Evolutionary conservation across 2,797 vertebrate species (phyloP).

Genomic region (Rhadinocentrus ornatus): DNA sequence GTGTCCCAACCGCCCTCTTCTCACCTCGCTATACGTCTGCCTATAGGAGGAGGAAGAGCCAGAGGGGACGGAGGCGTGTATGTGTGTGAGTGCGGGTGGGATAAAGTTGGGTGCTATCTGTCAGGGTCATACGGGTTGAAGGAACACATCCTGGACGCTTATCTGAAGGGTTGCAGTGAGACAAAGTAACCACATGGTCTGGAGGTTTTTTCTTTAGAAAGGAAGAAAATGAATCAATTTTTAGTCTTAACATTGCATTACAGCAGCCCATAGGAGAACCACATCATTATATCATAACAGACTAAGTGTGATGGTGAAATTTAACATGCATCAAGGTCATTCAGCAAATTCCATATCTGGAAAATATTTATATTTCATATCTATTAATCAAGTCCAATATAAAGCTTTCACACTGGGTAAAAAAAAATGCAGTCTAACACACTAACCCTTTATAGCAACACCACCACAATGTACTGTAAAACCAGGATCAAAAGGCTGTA

Average conservation of each 20-base stretch:
- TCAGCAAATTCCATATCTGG: conserved; percentile 13
- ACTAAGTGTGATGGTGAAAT: not conserved
- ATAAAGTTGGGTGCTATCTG: conserved; percentile 62
- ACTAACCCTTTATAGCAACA: not conserved
- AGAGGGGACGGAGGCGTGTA: conserved; percentile 46
- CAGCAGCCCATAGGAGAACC: not conserved
- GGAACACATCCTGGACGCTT: conserved; percentile 76
- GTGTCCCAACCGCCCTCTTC: conserved; percentile 74
- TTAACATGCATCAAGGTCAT: not conserved
- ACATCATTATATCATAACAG: too few relatives aligned
- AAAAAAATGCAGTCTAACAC: not conserved
- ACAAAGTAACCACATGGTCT: conserved; percentile 40
- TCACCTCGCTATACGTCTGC: conserved; percentile 71
- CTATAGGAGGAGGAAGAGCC: conserved; percentile 76
- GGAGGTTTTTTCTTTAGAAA: conserved; percentile 4
- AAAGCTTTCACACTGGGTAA: not conserved
- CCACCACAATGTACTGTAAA: not conserved
- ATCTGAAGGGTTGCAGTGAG: conserved; percentile 69
- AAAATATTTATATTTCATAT: conserved; percentile 3
- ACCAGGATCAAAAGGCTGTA: not conserved
- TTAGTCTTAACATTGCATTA: not conserved
- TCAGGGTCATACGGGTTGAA: conserved; percentile 73
- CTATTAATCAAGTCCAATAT: conserved; percentile 8
- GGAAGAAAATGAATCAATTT: conserved; percentile 9
- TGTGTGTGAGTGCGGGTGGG: conserved; percentile 41